Base-by-base conservation (phyloP, 1,140 invertebrate genomes). In the Triops longicaudatus region DNA sequence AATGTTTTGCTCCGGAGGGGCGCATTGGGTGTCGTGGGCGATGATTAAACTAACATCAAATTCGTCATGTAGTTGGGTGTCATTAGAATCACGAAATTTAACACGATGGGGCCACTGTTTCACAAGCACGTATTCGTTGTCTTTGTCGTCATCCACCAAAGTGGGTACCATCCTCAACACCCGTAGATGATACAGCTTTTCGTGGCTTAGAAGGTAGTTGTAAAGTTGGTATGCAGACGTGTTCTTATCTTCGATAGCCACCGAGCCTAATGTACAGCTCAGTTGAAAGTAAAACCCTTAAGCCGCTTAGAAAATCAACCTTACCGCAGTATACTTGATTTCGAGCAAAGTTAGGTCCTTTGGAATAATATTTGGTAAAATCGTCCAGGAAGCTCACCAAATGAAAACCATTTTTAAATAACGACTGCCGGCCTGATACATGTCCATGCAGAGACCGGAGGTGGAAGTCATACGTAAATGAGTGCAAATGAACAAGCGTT, bases 381-480 rank as follows among this genome's bases (percentile, higher is more conserved):
- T 95, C 93, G 76, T 91, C 88, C 9, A 95, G 85, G 83, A 95
- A 94, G 77, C 89, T 88, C 26, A 90, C 90, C 1, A 94, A 82
- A 82, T 94, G 91, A 82, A 93, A 94, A 1, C 88, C 89, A 77
- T 88, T 88, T 78, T 88, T 87, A 50, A 93, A 86, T 28, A 88
- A 85, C 77, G 87, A 84, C 27, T 88, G 86, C 76, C 86, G 86
- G 26, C 88, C 89, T 78, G 88, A 87, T 41, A 94, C 88, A 80
- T 92, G 93, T 0, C 88, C 87, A 81, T 90, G 88, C 76, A 94
- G 88, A 71, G 88, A 90, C 75, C 93, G 86, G 42, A 95, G 84
- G 83, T 95, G 93, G 83, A 92, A 95, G 83, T 95, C 93, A 81
- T 94, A 94, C 0, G 92, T 92, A 82, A 95, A 95, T 1, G 93